Percentiles rank a stretch among this genome's conserved stretches.
These are phyloP conservation scores for Scatophagus argus DNA, from an alignment of 2,113 vertebrate species.

Conservation along the genomic window DNA sequence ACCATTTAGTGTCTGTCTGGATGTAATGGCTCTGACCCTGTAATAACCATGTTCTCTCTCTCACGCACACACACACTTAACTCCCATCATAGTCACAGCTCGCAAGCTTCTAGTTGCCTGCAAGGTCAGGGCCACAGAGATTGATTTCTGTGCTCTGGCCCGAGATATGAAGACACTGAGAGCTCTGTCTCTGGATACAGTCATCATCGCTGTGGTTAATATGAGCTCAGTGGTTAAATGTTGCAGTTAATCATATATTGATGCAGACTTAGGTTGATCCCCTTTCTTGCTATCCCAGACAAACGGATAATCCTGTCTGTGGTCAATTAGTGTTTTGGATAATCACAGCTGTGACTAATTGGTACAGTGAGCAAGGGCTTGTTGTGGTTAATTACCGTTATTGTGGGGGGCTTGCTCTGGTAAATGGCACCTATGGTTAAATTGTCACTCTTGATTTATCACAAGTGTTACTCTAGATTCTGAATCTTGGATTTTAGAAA, in stretches of 20 bases:
- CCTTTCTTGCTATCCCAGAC: slow-evolving; percentile 58
- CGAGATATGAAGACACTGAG: slow-evolving; percentile 54
- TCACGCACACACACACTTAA: slow-evolving; percentile 10
- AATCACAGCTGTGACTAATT: slow-evolving; percentile 82
- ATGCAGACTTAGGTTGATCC: slow-evolving; percentile 50
- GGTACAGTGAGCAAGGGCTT: slow-evolving; percentile 67
- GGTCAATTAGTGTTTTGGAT: slow-evolving; percentile 81
- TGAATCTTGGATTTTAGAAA: slow-evolving; percentile 28
- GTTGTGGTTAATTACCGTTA: slow-evolving; percentile 79
- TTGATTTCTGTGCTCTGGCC: slow-evolving; percentile 56
- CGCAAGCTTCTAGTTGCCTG: slow-evolving; percentile 46
- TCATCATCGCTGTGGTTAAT: slow-evolving; percentile 56
- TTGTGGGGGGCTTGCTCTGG: slow-evolving; percentile 62
- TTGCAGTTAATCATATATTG: slow-evolving; percentile 68
- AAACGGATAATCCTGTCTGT: slow-evolving; percentile 67
- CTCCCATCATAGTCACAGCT: slow-evolving; percentile 58
- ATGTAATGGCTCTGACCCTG: slow-evolving; percentile 83
- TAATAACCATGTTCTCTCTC: slow-evolving; percentile 56
- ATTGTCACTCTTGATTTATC: slow-evolving; percentile 71
- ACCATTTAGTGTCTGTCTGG: slow-evolving; percentile 78
- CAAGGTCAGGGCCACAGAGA: slow-evolving; percentile 67
- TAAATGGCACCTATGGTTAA: slow-evolving; percentile 80
- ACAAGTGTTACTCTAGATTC: slow-evolving; percentile 18
- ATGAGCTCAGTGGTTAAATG: slow-evolving; percentile 60
- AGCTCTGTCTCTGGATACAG: slow-evolving; percentile 53